Evolutionary conservation across 1,140 invertebrate species (phyloP).

Genomic region (Procambarus clarkii): DNA sequence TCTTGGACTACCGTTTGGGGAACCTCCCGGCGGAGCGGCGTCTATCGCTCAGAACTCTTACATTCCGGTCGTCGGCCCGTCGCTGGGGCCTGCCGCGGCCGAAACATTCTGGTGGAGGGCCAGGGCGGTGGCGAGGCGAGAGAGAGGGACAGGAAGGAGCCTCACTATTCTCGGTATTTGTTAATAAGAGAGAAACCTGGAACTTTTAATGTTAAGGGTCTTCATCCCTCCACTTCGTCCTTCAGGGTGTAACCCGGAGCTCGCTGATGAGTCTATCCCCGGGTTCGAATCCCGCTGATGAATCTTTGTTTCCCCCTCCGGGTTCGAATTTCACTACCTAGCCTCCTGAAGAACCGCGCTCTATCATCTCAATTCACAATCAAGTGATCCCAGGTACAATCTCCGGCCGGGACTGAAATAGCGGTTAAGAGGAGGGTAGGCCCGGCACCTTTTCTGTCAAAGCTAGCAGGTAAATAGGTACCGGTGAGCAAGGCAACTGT

Average conservation of each 20-base stretch:
- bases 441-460: too few species aligned
- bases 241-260: not conserved
- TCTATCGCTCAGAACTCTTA: not conserved
- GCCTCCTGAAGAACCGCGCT: too few species aligned
- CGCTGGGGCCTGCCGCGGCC: not conserved
- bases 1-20: constrained; percentile 33
- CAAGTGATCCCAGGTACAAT: too few species aligned
- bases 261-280: not conserved
- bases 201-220: constrained; percentile 37
- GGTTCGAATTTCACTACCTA: too few species aligned
- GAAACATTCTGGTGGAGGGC: not conserved
- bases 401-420: too few species aligned
- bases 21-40: not conserved
- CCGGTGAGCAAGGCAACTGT: too few species aligned
- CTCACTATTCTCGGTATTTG: constrained; percentile 38
- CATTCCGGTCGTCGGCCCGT: not conserved
- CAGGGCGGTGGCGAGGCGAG: not conserved
- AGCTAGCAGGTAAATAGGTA: too few species aligned
- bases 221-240: constrained; percentile 12
- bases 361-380: too few species aligned
- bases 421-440: too few species aligned
- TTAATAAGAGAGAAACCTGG: constrained; percentile 49
- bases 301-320: too few species aligned
- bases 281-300: too few species aligned
- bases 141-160: not conserved